A percentile compares a stretch with the other conserved stretches of the same genome.
Conservation (phyloP, 2,113 vertebrate genomes). For the Tetrao urogallus region DNA sequence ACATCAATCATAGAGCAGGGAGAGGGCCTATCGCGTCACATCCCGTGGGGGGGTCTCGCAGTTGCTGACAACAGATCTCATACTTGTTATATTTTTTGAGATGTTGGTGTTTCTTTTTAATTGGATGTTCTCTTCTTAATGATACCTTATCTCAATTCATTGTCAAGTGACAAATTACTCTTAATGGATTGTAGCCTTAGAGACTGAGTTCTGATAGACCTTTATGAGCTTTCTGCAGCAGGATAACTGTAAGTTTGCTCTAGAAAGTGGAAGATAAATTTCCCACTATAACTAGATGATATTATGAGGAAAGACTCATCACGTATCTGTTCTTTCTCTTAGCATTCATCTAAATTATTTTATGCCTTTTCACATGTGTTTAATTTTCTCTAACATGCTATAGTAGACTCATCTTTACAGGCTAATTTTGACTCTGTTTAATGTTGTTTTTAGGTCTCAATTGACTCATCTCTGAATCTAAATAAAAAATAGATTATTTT, state of each 20-base stretch:
- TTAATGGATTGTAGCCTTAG: neutral
- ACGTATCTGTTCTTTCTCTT: neutral
- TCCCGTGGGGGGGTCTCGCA: too few species aligned
- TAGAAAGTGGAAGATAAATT: neutral
- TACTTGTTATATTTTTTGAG: neutral
- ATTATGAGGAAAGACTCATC: neutral
- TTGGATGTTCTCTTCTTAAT: neutral
- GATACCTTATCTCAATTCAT: neutral
- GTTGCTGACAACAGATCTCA: neutral
- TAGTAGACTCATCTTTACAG: neutral
- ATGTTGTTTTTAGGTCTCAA: neutral
- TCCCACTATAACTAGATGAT: neutral
- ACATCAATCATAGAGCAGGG: too few species aligned
- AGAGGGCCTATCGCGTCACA: too few species aligned
- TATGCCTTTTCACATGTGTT: neutral
- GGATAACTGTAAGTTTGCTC: neutral
- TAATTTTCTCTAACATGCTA: neutral
- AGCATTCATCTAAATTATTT: neutral
- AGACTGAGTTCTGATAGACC: neutral
- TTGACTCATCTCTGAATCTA: neutral
- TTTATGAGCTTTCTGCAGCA: neutral
- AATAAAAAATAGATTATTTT: neutral
- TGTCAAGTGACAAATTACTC: neutral
- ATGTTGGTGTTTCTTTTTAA: neutral
- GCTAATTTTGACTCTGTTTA: neutral